Conservation (phyloP, 2,797 vertebrate genomes). For the Dryobates pubescens region DNA sequence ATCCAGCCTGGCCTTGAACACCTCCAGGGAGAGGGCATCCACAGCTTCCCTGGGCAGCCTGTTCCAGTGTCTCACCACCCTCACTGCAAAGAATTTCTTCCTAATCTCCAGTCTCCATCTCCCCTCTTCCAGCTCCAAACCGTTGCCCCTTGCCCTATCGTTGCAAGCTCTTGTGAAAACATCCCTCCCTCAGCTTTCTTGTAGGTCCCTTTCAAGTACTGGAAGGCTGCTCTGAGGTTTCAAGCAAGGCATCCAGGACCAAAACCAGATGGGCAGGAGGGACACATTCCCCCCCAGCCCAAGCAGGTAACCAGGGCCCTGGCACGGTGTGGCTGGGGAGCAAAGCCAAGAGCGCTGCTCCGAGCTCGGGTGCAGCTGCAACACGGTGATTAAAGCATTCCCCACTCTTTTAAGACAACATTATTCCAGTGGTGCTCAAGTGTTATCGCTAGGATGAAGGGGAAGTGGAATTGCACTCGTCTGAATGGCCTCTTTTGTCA, state of each 20-base stretch:
- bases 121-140: too few relatives aligned
- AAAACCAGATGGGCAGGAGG: background rate
- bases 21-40: too few relatives aligned
- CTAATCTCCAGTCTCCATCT: too few relatives aligned
- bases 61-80: too few relatives aligned
- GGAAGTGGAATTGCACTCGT: background rate
- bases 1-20: too few relatives aligned
- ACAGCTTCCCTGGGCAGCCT: too few relatives aligned
- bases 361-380: background rate
- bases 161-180: too few relatives aligned
- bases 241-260: background rate
- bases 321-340: fast-evolving
- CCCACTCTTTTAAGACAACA: background rate
- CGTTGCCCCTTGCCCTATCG: too few relatives aligned
- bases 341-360: fast-evolving
- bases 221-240: background rate
- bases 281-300: background rate
- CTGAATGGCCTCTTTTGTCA: conserved; percentile 50
- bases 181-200: too few relatives aligned
- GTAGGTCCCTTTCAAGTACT: too few relatives aligned
- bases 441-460: background rate
- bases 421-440: background rate
- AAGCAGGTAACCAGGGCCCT: fast-evolving
- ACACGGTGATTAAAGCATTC: background rate
- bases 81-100: too few relatives aligned